phyloP scores from a whole-genome alignment of 2,113 vertebrate species.

The Saimiri boliviensis region DNA sequence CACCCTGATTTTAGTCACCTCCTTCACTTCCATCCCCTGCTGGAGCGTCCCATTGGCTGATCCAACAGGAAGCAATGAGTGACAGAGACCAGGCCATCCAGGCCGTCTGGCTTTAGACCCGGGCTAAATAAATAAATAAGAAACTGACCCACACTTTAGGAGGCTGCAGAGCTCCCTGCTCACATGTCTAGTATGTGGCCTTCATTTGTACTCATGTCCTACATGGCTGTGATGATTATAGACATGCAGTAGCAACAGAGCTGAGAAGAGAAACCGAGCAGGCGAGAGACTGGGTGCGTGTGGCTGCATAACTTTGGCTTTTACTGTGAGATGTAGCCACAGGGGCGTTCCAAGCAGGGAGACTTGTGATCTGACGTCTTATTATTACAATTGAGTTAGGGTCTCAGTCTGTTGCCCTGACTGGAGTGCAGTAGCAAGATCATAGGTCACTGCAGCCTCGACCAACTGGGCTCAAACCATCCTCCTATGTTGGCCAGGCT shows the following conservation, averaged over 20 bases:
- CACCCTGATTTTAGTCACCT: background rate
- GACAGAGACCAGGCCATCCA: background rate
- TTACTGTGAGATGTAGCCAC: background rate
- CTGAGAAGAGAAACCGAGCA: too few species aligned
- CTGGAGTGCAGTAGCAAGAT: background rate
- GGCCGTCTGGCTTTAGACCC: background rate
- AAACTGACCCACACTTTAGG: background rate
- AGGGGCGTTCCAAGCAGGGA: background rate
- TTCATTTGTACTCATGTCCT: background rate
- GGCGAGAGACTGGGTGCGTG: too few species aligned
- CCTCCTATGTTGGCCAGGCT: background rate
- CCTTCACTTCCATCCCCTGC: background rate
- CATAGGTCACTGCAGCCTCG: too few species aligned
- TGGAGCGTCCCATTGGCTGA: background rate
- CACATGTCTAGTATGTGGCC: background rate
- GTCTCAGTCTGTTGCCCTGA: background rate
- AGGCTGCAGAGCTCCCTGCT: background rate
- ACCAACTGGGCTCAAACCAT: background rate
- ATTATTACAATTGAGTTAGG: background rate
- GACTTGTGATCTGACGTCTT: background rate
- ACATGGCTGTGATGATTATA: too few species aligned
- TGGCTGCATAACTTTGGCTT: background rate
- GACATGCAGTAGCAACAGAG: too few species aligned
- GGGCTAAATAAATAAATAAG: too few species aligned
- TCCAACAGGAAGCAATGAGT: background rate